Percentiles rank a stretch among this genome's conserved stretches.
phyloP scores from a whole-genome alignment of 2,113 vertebrate genomes.

The Ornithorhynchus anatinus region DNA sequence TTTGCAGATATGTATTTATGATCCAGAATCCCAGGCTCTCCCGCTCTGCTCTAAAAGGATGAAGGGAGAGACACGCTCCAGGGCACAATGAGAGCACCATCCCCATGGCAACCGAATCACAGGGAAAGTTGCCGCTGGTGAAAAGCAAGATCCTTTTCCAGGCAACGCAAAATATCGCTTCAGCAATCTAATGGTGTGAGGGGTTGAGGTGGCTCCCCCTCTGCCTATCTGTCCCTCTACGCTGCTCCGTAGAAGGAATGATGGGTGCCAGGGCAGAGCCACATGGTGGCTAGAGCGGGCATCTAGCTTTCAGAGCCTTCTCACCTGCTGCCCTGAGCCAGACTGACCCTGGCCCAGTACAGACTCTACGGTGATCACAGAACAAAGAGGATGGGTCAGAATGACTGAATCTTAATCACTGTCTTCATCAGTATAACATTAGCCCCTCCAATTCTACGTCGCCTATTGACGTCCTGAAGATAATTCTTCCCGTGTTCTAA shows the following conservation, averaged over 20 bases:
- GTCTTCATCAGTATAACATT: too few species aligned
- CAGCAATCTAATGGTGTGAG: too few species aligned
- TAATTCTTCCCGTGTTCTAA: too few species aligned
- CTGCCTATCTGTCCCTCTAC: background rate
- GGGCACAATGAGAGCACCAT: conserved; percentile 36
- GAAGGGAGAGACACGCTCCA: conserved; percentile 42
- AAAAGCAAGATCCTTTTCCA: conserved; percentile 17
- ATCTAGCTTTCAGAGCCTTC: background rate
- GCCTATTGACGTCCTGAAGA: too few species aligned
- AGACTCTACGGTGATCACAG: background rate
- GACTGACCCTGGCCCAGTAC: background rate
- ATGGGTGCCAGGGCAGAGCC: too few species aligned
- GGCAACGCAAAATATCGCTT: background rate
- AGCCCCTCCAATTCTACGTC: too few species aligned
- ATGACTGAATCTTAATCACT: too few species aligned
- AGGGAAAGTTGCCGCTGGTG: conserved; percentile 20
- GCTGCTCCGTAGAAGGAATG: background rate
- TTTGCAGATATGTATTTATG: conserved; percentile 52
- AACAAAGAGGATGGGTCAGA: background rate
- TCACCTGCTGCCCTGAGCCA: background rate
- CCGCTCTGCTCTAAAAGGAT: conserved; percentile 50
- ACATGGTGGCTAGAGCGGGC: too few species aligned
- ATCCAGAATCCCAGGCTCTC: conserved; percentile 35
- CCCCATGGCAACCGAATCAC: conserved; percentile 58
- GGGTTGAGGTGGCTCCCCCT: background rate